Conservation (phyloP, 2,113 vertebrate species). For the Cricetomys ansorgei region DNA sequence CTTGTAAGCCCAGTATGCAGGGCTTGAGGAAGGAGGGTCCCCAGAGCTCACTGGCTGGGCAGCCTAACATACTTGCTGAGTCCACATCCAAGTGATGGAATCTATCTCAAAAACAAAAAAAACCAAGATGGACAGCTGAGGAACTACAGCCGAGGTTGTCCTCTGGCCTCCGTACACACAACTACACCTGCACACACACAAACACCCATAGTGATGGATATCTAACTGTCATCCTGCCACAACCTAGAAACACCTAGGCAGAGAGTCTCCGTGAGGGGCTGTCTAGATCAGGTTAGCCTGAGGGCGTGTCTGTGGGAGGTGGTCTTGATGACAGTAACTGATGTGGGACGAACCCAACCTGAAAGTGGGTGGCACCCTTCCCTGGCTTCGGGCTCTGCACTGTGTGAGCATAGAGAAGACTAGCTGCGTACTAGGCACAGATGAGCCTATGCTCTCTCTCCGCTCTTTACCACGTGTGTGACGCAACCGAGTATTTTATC, state of each 20-base stretch:
- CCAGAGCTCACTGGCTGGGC: background rate
- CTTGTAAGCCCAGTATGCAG: background rate
- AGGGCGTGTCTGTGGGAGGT: background rate
- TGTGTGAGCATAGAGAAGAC: background rate
- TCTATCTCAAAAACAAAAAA: background rate
- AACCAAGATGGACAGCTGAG: background rate
- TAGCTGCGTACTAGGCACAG: background rate
- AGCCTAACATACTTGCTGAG: background rate
- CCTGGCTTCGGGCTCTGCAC: background rate
- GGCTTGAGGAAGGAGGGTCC: background rate
- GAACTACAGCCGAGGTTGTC: background rate
- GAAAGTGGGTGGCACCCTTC: background rate
- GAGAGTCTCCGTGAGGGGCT: background rate
- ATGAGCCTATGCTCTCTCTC: background rate
- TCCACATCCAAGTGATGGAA: background rate
- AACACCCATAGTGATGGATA: too few relatives aligned
- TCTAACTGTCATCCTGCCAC: background rate
- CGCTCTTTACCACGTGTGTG: fast-evolving
- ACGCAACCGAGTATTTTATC: background rate
- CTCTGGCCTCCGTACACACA: background rate
- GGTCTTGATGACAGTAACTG: background rate
- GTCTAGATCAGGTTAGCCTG: background rate
- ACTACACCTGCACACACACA: too few relatives aligned
- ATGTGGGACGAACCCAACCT: background rate
- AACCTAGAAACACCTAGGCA: too few relatives aligned